phyloP scores from a whole-genome alignment of 2,797 vertebrate species.

The Onychomys arenicola region DNA sequence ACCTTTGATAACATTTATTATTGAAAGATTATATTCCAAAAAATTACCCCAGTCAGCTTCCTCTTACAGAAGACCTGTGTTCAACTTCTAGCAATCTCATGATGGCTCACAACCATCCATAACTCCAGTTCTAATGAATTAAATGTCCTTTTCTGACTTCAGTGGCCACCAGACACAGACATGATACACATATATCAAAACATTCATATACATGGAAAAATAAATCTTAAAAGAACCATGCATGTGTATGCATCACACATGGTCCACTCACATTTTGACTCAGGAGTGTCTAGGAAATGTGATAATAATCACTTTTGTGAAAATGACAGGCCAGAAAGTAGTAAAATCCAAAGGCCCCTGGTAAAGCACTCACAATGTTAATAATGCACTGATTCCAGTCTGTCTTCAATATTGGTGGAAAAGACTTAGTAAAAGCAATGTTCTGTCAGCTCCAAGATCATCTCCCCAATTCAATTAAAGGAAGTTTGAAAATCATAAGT shows the following conservation, averaged over 20 bases:
- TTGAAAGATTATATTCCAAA: not conserved
- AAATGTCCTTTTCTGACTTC: not conserved
- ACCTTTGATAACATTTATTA: not conserved
- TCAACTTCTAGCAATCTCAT: not conserved
- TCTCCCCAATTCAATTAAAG: not conserved
- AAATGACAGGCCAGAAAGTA: not conserved
- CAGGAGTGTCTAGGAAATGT: not conserved
- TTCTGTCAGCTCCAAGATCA: not conserved
- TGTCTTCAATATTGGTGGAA: not conserved
- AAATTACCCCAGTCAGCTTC: not conserved
- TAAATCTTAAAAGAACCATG: not conserved
- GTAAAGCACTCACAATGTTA: not conserved
- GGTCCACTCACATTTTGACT: not conserved
- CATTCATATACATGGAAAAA: not conserved
- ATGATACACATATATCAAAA: not conserved
- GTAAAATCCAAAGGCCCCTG: not conserved
- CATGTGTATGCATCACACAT: not conserved
- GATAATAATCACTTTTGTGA: not conserved
- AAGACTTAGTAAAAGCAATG: not conserved
- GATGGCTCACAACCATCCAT: not conserved
- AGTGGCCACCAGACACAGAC: not conserved
- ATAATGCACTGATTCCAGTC: not conserved
- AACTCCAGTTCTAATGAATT: not conserved
- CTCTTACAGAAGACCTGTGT: not conserved
- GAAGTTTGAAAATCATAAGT: not conserved